phyloP scores from a whole-genome alignment of 2,797 vertebrate species.

The Rhinogobio ventralis region DNA sequence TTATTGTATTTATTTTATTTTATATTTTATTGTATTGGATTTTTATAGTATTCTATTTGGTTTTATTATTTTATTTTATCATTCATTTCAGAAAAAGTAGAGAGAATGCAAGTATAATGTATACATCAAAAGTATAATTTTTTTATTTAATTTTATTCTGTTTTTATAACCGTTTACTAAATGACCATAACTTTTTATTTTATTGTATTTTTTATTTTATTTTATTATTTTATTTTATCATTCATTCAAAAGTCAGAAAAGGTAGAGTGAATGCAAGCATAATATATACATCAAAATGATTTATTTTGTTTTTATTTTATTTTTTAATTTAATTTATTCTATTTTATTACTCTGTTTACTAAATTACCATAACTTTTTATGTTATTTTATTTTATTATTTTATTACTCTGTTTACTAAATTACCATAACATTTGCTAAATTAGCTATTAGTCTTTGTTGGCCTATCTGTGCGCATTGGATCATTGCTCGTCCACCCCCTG shows the following conservation, averaged over 20 bases:
- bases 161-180: background rate
- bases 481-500: conserved; percentile 20
- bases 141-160: background rate
- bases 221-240: background rate
- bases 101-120: background rate
- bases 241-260: background rate
- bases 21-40: no score
- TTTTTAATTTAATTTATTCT: background rate
- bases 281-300: background rate
- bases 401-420: conserved; percentile 20
- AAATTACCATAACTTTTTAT: background rate
- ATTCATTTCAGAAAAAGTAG: background rate
- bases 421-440: conserved; percentile 26
- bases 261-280: background rate
- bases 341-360: background rate
- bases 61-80: background rate
- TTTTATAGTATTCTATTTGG: no score
- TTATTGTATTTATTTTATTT: background rate
- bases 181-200: background rate
- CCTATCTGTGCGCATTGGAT: background rate
- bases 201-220: background rate
- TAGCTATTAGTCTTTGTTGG: conserved; percentile 34
- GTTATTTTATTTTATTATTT: background rate
- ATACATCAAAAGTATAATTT: background rate
- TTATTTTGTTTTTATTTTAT: background rate